phyloP scores from a whole-genome alignment of 2,888 invertebrate genomes.

The Lordiphosa andalusiaca region DNA sequence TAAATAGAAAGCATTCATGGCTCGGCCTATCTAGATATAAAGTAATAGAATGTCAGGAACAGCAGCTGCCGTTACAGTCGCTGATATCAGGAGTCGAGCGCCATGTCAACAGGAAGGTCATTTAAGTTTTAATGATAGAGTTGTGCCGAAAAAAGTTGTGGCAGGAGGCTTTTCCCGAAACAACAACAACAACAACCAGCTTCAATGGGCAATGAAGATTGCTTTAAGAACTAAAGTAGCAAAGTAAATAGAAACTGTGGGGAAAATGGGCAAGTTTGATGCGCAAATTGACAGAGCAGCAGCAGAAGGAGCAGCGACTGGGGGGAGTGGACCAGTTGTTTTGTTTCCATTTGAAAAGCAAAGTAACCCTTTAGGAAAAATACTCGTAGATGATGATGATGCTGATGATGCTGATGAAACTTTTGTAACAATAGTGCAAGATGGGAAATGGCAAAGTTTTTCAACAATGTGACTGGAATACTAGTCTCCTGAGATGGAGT shows the following conservation, averaged over 20 bases:
- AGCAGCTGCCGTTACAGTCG: conserved; percentile 38
- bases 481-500: too few relatives aligned
- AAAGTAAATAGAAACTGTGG: conserved; percentile 47
- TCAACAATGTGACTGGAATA: too few relatives aligned
- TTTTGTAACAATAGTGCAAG: too few relatives aligned
- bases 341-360: conserved; percentile 10
- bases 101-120: conserved; percentile 66
- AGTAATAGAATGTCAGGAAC: conserved; percentile 72
- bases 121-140: conserved; percentile 75
- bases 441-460: too few relatives aligned
- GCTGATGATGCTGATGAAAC: too few relatives aligned
- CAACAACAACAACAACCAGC: neutral
- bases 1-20: conserved; percentile 76
- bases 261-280: conserved; percentile 39
- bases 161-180: conserved; percentile 6
- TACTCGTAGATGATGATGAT: too few relatives aligned
- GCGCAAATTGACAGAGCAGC: conserved; percentile 34
- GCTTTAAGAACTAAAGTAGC: conserved; percentile 58
- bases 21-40: conserved; percentile 65
- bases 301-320: too few relatives aligned
- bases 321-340: neutral
- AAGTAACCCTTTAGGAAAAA: conserved; percentile 8
- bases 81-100: conserved; percentile 63
- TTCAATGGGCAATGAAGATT: conserved; percentile 31
- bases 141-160: conserved; percentile 44